Conservation (phyloP, 2,113 vertebrate genomes). For the Gymnorhina tibicen region DNA sequence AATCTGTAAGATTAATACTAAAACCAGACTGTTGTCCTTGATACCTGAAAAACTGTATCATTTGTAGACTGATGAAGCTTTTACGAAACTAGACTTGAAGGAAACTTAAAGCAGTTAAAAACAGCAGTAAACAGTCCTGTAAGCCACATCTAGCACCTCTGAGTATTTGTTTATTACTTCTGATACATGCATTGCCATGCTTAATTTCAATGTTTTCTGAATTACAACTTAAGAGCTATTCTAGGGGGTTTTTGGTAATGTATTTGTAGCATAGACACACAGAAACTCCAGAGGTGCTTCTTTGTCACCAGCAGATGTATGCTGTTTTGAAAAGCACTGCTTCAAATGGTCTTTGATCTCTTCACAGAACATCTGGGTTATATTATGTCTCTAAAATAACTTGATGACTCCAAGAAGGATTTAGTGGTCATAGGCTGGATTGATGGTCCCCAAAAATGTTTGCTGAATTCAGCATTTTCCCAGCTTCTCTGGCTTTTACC, state of each 20-base stretch:
- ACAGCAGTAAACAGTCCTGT: not conserved
- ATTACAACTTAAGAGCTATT: not conserved
- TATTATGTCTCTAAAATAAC: not conserved
- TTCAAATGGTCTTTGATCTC: not conserved
- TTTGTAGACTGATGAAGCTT: not conserved
- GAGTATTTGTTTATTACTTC: not conserved
- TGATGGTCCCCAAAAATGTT: not conserved
- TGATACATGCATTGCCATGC: not conserved
- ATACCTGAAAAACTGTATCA: not conserved
- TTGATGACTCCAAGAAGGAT: not conserved
- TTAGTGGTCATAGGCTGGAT: not conserved
- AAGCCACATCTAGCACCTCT: not conserved
- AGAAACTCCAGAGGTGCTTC: not conserved
- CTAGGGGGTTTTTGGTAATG: not conserved
- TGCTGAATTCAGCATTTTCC: slow-evolving; percentile 14
- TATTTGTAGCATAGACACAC: not conserved
- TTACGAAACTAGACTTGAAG: not conserved
- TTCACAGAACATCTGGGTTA: not conserved
- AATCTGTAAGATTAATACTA: not conserved
- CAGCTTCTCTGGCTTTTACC: slow-evolving; percentile 15
- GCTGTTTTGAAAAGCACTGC: not conserved
- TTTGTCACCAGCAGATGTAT: not conserved
- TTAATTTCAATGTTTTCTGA: not conserved
- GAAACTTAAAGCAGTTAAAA: not conserved
- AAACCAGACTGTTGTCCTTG: not conserved